These are phyloP conservation scores for Pomacea canaliculata DNA, from an alignment of 2,888 invertebrate genomes.

Conservation along the genomic window DNA sequence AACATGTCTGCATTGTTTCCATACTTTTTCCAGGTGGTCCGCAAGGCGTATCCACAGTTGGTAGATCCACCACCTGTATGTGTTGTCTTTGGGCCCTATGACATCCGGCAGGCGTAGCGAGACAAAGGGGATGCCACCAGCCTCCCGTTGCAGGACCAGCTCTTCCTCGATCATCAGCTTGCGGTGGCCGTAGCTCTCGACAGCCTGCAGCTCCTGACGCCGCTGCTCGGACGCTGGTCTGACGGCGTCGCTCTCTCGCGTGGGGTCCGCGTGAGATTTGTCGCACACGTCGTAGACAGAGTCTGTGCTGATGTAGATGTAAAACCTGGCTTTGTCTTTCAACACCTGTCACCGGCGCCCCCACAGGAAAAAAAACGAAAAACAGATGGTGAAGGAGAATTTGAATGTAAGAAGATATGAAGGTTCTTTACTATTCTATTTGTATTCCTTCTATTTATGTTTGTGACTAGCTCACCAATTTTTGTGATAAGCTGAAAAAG, in stretches of 20 bases:
- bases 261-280: constrained; percentile 47
- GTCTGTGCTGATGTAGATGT: constrained; percentile 71
- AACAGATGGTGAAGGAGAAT: no score
- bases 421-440: no score
- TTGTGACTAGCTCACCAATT: no score
- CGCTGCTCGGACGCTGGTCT: constrained; percentile 63
- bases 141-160: constrained; percentile 51
- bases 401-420: no score
- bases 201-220: constrained; percentile 47
- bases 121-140: constrained; percentile 63
- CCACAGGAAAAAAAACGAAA: no score
- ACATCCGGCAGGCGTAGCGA: constrained; percentile 71
- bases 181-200: constrained; percentile 70
- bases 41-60: constrained; percentile 70
- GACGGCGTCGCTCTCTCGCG: constrained; percentile 67
- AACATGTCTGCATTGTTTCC: no score
- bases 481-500: no score
- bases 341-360: constrained; percentile 46
- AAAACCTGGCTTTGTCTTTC: constrained; percentile 62
- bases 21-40: constrained; percentile 19
- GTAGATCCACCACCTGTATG: constrained; percentile 71
- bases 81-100: constrained; percentile 71
- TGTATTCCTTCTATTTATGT: no score
- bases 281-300: constrained; percentile 72
- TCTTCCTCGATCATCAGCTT: constrained; percentile 71